These are phyloP conservation scores for Drosophila sp. DNA, from an alignment of 1,140 invertebrate genomes.

Conservation along the genomic window DNA sequence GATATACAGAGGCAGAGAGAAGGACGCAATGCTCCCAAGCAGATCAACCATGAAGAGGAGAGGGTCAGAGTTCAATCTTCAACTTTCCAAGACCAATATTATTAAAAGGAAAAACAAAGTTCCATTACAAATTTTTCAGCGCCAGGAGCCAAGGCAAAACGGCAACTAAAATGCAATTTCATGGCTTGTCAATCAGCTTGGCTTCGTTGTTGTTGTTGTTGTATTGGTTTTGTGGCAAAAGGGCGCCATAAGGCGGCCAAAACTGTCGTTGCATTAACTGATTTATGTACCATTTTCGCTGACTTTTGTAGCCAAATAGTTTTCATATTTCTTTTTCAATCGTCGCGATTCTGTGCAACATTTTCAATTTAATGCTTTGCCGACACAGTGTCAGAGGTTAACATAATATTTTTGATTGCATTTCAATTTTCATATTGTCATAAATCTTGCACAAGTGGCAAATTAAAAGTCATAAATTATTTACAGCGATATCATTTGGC, in stretches of 20 bases:
- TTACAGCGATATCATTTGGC: constrained; percentile 39
- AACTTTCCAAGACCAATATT: constrained; percentile 30
- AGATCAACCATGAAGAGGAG: neutral
- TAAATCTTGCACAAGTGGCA: constrained; percentile 75
- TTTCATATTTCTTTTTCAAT: constrained; percentile 16
- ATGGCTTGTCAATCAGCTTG: constrained; percentile 69
- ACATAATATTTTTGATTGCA: constrained; percentile 81
- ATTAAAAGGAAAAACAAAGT: constrained; percentile 31
- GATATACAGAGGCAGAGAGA: neutral
- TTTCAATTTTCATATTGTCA: constrained; percentile 75
- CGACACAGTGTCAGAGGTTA: constrained; percentile 65
- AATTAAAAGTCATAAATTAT: constrained; percentile 80
- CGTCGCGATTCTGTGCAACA: constrained; percentile 10
- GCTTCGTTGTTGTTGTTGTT: neutral
- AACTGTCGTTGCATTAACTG: constrained; percentile 43
- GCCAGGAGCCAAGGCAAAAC: constrained; percentile 32
- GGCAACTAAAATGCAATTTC: constrained; percentile 64
- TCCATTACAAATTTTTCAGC: constrained; percentile 49
- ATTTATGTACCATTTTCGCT: constrained; percentile 56
- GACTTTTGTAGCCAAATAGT: constrained; percentile 13
- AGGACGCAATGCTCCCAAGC: constrained; percentile 43
- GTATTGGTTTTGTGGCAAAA: constrained; percentile 19
- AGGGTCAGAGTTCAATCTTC: constrained; percentile 38
- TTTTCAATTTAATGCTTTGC: constrained; percentile 16
- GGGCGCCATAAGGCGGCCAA: constrained; percentile 46